A percentile compares a stretch with the other conserved stretches of the same genome.
Conservation (phyloP, 2,113 vertebrate species). For the Cromileptes altivelis region DNA sequence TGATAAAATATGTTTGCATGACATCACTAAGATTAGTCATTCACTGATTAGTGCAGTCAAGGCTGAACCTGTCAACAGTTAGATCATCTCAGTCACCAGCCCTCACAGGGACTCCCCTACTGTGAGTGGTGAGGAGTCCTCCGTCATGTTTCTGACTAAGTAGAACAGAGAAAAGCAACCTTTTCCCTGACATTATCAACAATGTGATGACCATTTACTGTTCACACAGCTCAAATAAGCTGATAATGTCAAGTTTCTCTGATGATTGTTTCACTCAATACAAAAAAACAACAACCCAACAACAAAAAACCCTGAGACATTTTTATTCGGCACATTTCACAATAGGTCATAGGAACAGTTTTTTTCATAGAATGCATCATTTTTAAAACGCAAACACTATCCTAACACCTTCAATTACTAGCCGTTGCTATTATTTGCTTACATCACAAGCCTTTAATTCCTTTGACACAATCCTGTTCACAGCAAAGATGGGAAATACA, state of each 20-base stretch:
- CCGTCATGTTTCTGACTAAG: constrained; percentile 2
- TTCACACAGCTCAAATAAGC: neutral
- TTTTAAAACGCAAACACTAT: neutral
- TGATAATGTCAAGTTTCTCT: neutral
- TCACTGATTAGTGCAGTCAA: no score
- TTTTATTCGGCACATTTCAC: neutral
- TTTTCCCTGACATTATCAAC: neutral
- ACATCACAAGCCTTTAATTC: no score
- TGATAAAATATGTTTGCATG: no score
- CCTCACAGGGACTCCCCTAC: neutral
- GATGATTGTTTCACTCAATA: neutral
- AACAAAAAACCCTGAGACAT: no score
- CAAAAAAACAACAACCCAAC: neutral
- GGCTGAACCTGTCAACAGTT: neutral
- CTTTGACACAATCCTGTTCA: no score
- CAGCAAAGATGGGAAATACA: no score
- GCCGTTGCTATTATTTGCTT: no score
- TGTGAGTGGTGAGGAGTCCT: neutral
- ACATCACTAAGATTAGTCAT: no score
- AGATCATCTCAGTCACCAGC: neutral
- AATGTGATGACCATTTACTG: neutral
- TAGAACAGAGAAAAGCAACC: neutral
- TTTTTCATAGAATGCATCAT: neutral
- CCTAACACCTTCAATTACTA: no score
- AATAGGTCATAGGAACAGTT: neutral